Base-by-base conservation (phyloP, 2,888 invertebrate species). In the Terebella lapidaria region DNA sequence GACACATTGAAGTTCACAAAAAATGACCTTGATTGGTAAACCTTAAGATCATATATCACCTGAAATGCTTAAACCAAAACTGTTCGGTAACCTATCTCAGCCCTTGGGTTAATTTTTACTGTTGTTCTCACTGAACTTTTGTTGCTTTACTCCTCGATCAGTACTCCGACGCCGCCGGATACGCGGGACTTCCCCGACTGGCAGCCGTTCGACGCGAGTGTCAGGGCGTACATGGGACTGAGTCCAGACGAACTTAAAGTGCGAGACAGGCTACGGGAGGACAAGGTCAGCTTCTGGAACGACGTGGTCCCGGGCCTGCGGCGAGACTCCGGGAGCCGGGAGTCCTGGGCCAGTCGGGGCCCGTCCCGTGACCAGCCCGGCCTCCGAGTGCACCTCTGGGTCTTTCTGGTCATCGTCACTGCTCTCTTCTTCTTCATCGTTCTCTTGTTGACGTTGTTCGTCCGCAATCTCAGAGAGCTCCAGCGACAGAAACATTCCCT, bases 271-370 rank as follows among this genome's bases (percentile, higher is more conserved):
- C 24, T 49, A 5, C 49, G 49, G n/a, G n/a, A 49, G 49, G 49
- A 49, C 22, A 49, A 49, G 22, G 49, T 49, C 10, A 5, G 5
- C 49, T 49, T 49, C 49, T 49, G 49, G 49, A 49, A 49, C 49
- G 5, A 49, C 5, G n/a, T 49, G 24, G 24, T 49, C 49, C 22
- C 10, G 10, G 22, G 22, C 5, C 10, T 49, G 18, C 18, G 10
- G 24, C 10, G 22, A 22, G 18, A 49, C 18, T n/a, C 10, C 42
- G 49, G 24, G 15, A 20, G n/a, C n/a, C 18, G 22, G 10, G 22
- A 49, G 18, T 5, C 10, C 18, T 10, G 18, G 18, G 15, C 49
- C 49, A 10, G 49, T 15, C 10, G 49, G n/a, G 18, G 22, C 10
- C 10, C 10, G n/a, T n/a, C n/a, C 42, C n/a, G 42, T 35, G n/a